Evolutionary conservation across 2,113 vertebrate genomes (phyloP).

Genomic region (Euleptes europaea): DNA sequence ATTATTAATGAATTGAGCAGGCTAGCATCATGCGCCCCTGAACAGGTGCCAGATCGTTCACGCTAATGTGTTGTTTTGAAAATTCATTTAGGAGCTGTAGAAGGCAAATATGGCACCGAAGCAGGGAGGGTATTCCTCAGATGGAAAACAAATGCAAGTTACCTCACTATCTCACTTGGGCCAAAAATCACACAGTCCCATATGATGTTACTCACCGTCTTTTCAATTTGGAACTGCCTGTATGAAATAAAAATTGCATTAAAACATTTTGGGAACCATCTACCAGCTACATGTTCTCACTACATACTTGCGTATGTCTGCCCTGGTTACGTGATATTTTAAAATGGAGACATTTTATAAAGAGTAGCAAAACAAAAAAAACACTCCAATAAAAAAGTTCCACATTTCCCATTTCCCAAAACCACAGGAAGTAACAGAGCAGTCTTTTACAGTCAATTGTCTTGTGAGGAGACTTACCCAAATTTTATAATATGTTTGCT

Average conservation of each 20-base stretch:
- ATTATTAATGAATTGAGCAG: constrained; percentile 25
- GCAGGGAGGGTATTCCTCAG: constrained; percentile 11
- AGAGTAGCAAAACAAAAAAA: background rate
- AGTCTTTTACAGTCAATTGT: background rate
- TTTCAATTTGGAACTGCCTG: constrained; percentile 29
- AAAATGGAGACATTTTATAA: background rate
- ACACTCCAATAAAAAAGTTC: background rate
- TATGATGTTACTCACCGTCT: background rate
- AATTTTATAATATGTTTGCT: background rate
- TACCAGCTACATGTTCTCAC: constrained; percentile 2
- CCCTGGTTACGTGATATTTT: background rate
- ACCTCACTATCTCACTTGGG: constrained; percentile 27
- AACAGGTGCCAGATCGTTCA: constrained; percentile 3
- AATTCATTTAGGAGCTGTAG: constrained; percentile 26
- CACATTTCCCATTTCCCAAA: background rate
- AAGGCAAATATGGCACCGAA: constrained; percentile 1
- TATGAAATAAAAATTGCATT: constrained; percentile 36
- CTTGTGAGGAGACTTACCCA: background rate
- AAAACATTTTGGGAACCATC: background rate
- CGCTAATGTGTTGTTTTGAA: constrained; percentile 1
- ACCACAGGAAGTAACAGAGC: background rate
- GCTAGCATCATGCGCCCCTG: background rate
- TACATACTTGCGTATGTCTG: background rate
- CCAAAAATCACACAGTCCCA: constrained; percentile 47
- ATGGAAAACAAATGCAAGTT: constrained; percentile 48